Conservation (phyloP, 1,140 invertebrate genomes). For the Lordiphosa collinella region DNA sequence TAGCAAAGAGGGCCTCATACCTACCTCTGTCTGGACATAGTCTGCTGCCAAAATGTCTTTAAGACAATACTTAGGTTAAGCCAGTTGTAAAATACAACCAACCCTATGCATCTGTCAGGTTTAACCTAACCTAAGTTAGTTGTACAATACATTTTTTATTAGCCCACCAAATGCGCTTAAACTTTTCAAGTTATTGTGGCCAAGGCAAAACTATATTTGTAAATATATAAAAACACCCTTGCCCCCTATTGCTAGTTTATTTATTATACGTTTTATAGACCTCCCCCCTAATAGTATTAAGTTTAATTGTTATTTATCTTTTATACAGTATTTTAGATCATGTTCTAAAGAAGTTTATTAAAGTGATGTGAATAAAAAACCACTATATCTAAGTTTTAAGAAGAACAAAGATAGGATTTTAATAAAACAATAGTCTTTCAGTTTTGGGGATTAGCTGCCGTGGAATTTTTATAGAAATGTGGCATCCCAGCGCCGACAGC, state of each 20-base stretch:
- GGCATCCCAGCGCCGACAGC: no score
- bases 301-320: constrained; percentile 41
- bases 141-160: background rate
- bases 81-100: background rate
- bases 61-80: constrained; percentile 36
- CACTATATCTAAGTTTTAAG: background rate
- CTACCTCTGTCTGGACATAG: constrained; percentile 88
- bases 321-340: constrained; percentile 67
- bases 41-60: constrained; percentile 45
- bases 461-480: no score
- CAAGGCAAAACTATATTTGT: constrained; percentile 35
- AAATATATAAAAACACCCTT: constrained; percentile 10
- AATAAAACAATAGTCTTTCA: no score
- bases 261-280: constrained; percentile 54
- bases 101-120: no score
- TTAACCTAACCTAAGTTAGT: background rate
- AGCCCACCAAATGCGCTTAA: constrained; percentile 62
- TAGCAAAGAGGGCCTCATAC: constrained; percentile 91
- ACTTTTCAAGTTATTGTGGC: constrained; percentile 43
- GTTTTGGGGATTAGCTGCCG: no score
- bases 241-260: constrained; percentile 35
- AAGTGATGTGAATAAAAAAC: constrained; percentile 41
- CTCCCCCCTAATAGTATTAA: constrained; percentile 38
- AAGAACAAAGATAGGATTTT: no score
- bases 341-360: constrained; percentile 12